Percentiles rank a stretch among this genome's conserved stretches.
Evolutionary conservation across 2,888 invertebrate genomes (phyloP).

Genomic region (Drosophila mayaguana): DNA sequence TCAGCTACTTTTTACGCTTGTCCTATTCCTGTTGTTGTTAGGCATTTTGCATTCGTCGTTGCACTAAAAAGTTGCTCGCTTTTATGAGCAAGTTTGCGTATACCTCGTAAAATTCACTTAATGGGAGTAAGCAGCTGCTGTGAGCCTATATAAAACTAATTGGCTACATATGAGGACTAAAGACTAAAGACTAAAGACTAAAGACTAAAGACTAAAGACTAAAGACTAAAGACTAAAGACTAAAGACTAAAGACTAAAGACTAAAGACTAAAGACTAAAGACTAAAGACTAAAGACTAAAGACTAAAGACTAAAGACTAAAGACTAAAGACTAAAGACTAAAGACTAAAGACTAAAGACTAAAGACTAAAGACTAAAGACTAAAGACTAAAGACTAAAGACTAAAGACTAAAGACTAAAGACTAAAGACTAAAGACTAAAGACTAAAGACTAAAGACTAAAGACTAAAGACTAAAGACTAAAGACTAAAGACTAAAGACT

Average conservation of each 20-base stretch:
- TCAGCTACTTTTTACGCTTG: conserved; percentile 12
- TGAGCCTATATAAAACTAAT: too few relatives aligned
- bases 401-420: conserved; percentile 2
- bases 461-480: conserved; percentile 1
- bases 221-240: neutral
- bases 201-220: neutral
- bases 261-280: neutral
- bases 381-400: neutral
- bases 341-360: too few relatives aligned
- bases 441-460: conserved; percentile 3
- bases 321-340: too few relatives aligned
- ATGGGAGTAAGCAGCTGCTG: neutral
- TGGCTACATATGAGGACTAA: too few relatives aligned
- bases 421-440: conserved; percentile 2
- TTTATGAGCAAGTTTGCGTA: conserved; percentile 25
- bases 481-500: conserved; percentile 1
- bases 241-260: neutral
- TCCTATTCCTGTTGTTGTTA: conserved; percentile 35
- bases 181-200: neutral
- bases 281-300: conserved; percentile 1
- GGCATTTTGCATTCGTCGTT: conserved; percentile 51
- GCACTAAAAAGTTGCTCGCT: conserved; percentile 52
- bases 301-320: neutral
- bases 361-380: too few relatives aligned
- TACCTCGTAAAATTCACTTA: conserved; percentile 10